Percentiles rank a stretch among this genome's conserved stretches.
phyloP scores from a whole-genome alignment of 2,888 invertebrate genomes.

The Eristalis intricaria region DNA sequence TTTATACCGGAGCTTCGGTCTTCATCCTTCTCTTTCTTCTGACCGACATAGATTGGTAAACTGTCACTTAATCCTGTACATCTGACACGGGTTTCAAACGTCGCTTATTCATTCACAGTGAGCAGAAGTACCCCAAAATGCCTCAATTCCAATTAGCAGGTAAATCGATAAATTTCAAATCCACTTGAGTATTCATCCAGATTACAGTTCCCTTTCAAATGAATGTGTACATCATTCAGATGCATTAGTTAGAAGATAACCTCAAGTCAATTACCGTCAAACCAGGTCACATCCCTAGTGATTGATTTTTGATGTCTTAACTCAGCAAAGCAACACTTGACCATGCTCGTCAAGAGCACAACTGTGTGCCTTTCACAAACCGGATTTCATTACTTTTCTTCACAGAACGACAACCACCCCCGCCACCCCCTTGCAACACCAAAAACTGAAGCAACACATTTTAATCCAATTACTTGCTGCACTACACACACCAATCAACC shows the following conservation, averaged over 20 bases:
- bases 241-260: neutral
- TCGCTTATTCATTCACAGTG: neutral
- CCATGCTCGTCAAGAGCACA: neutral
- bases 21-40: too few relatives aligned
- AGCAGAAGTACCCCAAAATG: neutral
- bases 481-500: neutral
- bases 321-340: neutral
- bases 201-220: neutral
- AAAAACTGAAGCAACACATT: neutral
- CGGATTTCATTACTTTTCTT: neutral
- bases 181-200: neutral
- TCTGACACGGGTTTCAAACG: too few relatives aligned
- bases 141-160: neutral
- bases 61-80: too few relatives aligned
- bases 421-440: neutral
- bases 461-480: neutral
- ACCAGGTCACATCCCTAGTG: neutral
- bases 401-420: neutral
- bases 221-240: neutral
- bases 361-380: too few relatives aligned
- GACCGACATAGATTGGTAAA: too few relatives aligned
- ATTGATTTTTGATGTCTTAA: neutral
- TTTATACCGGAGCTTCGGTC: too few relatives aligned
- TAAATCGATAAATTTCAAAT: neutral
- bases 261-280: neutral